phyloP scores from a whole-genome alignment of 2,797 vertebrate genomes.

The Enteromius trimaculatus region DNA sequence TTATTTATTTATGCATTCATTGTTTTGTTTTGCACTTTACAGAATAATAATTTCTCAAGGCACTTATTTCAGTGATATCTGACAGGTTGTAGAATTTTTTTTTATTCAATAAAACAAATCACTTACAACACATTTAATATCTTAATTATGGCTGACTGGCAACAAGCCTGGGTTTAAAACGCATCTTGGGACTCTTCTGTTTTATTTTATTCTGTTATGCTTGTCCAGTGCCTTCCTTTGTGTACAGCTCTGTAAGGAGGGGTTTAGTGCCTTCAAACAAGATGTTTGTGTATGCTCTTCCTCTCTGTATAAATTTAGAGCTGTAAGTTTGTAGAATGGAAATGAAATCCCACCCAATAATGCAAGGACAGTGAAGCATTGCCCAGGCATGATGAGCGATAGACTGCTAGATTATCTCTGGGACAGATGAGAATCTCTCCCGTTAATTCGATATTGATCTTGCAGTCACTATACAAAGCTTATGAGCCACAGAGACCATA shows the following conservation, averaged over 20 bases:
- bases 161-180: not conserved
- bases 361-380: slow-evolving; percentile 16
- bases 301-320: slow-evolving; percentile 20
- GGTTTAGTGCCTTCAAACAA: not conserved
- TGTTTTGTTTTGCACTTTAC: not conserved
- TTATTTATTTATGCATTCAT: not conserved
- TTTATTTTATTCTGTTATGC: not conserved
- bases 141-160: not conserved
- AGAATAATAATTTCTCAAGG: not conserved
- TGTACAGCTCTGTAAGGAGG: not conserved
- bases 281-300: slow-evolving; percentile 3
- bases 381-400: slow-evolving; percentile 32
- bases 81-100: not conserved
- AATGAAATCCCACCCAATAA: slow-evolving; percentile 18
- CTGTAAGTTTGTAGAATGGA: slow-evolving; percentile 29
- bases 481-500: slow-evolving; percentile 16
- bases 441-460: slow-evolving; percentile 59
- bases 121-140: not conserved
- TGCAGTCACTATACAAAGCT: slow-evolving; percentile 44
- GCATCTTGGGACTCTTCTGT: not conserved
- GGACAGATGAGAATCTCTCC: slow-evolving; percentile 46
- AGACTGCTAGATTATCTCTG: slow-evolving; percentile 52
- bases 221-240: not conserved
- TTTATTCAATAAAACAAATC: not conserved
- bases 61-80: not conserved